These are phyloP conservation scores for Drosophila differens DNA, from an alignment of 2,888 invertebrate genomes.

Conservation along the genomic window DNA sequence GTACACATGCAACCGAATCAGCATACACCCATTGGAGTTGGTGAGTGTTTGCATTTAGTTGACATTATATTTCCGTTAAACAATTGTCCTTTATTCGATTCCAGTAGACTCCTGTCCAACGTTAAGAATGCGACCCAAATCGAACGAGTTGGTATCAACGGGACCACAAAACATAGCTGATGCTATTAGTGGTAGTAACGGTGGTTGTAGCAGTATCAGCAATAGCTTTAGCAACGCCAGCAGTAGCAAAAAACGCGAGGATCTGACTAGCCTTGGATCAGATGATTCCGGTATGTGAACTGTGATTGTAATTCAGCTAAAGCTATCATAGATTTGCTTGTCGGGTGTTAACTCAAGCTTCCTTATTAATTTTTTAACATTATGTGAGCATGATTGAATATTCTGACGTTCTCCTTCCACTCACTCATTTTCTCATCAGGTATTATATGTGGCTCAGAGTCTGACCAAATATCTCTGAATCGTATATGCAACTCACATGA, in stretches of 20 bases:
- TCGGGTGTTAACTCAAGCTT: background rate
- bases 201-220: slow-evolving; percentile 52
- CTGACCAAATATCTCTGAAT: slow-evolving; percentile 85
- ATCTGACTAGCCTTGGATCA: slow-evolving; percentile 87
- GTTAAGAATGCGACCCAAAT: slow-evolving; percentile 77
- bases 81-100: background rate
- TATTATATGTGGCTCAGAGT: slow-evolving; percentile 87
- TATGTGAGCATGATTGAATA: slow-evolving; percentile 20
- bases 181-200: slow-evolving; percentile 32
- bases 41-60: slow-evolving; percentile 44
- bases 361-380: slow-evolving; percentile 21
- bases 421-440: slow-evolving; percentile 69
- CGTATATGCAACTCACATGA: slow-evolving; percentile 88
- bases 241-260: slow-evolving; percentile 85
- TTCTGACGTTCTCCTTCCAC: background rate
- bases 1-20: slow-evolving; percentile 42
- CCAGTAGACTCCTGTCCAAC: slow-evolving; percentile 75
- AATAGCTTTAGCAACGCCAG: slow-evolving; percentile 63
- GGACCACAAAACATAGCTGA: slow-evolving; percentile 52
- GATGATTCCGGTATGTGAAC: slow-evolving; percentile 86
- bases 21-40: slow-evolving; percentile 48
- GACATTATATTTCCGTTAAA: background rate
- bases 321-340: background rate
- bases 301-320: background rate
- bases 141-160: slow-evolving; percentile 60